phyloP scores from a whole-genome alignment of 2,888 invertebrate genomes.

The Meiosimyza platycephala region DNA sequence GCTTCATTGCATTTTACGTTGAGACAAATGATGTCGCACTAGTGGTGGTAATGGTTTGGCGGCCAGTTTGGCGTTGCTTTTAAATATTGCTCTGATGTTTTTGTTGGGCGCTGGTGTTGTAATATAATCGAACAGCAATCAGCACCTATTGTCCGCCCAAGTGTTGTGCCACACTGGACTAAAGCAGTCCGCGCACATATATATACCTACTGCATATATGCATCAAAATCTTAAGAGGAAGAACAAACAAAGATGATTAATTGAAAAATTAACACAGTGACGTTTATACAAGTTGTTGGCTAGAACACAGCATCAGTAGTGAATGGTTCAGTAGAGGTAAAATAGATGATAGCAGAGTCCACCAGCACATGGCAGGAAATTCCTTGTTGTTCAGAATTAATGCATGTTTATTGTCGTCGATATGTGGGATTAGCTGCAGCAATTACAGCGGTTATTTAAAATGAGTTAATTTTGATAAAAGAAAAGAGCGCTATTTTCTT shows the following conservation, averaged over 20 bases:
- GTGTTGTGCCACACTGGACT: conserved; percentile 16
- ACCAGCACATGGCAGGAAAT: neutral
- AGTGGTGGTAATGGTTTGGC: conserved; percentile 29
- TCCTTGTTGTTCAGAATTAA: neutral
- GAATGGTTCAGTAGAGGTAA: no score
- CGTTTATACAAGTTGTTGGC: conserved; percentile 13
- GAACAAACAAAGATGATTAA: conserved; percentile 57
- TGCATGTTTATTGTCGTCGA: conserved; percentile 2
- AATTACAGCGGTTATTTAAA: neutral
- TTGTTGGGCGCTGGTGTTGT: conserved; percentile 12
- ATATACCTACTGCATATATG: conserved; percentile 18
- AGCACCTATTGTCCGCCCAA: conserved; percentile 62
- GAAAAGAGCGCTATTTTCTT: no score
- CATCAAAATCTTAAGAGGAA: neutral
- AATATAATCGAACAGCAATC: conserved; percentile 56
- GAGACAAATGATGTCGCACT: conserved; percentile 27
- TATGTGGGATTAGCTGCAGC: neutral
- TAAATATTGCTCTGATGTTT: conserved; percentile 28
- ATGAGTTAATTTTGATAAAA: no score
- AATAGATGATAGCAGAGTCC: neutral
- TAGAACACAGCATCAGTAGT: neutral
- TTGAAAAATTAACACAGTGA: conserved; percentile 59
- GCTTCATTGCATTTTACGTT: neutral
- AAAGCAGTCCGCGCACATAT: conserved; percentile 38
- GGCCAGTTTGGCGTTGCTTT: neutral